Evolutionary conservation across 1,140 invertebrate genomes (phyloP).

Genomic region (Varroa destructor): DNA sequence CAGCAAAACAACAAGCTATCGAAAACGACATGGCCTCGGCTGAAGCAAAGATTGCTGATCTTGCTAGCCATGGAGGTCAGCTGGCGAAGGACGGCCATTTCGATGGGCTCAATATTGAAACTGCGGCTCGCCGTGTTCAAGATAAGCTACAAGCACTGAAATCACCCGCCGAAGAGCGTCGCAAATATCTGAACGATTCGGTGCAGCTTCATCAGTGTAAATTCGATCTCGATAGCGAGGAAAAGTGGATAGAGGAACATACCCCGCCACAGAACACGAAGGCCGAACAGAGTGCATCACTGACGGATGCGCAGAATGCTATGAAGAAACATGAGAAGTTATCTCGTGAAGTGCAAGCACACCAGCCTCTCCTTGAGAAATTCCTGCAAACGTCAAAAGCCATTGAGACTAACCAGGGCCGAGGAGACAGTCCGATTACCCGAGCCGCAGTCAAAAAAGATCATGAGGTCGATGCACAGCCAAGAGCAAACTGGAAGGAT

Average conservation of each 20-base stretch:
- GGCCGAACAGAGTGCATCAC: slow-evolving; percentile 53
- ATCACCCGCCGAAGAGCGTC: slow-evolving; percentile 46
- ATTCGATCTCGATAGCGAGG: slow-evolving; percentile 79
- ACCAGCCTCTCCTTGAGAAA: slow-evolving; percentile 66
- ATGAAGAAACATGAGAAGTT: slow-evolving; percentile 83
- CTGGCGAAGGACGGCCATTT: slow-evolving; percentile 86
- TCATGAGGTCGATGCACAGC: slow-evolving; percentile 31
- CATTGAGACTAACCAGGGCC: slow-evolving; percentile 19
- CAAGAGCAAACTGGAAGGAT: slow-evolving; percentile 41
- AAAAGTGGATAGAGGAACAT: slow-evolving; percentile 90
- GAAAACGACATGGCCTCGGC: slow-evolving; percentile 66
- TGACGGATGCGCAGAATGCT: slow-evolving; percentile 78
- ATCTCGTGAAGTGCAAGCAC: slow-evolving; percentile 65
- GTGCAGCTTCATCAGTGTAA: slow-evolving; percentile 79
- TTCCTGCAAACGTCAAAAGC: slow-evolving; percentile 48
- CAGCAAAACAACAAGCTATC: slow-evolving; percentile 44
- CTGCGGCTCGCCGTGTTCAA: slow-evolving; percentile 60
- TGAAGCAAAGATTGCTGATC: slow-evolving; percentile 58
- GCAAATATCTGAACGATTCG: slow-evolving; percentile 70
- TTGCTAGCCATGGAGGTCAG: slow-evolving; percentile 64
- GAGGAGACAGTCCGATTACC: slow-evolving; percentile 53
- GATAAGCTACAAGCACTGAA: slow-evolving; percentile 46
- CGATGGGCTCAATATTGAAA: slow-evolving; percentile 68
- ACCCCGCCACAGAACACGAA: slow-evolving; percentile 46
- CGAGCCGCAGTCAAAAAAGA: slow-evolving; percentile 40